Conservation (phyloP, 2,113 vertebrate species). For the Butorides virescens region DNA sequence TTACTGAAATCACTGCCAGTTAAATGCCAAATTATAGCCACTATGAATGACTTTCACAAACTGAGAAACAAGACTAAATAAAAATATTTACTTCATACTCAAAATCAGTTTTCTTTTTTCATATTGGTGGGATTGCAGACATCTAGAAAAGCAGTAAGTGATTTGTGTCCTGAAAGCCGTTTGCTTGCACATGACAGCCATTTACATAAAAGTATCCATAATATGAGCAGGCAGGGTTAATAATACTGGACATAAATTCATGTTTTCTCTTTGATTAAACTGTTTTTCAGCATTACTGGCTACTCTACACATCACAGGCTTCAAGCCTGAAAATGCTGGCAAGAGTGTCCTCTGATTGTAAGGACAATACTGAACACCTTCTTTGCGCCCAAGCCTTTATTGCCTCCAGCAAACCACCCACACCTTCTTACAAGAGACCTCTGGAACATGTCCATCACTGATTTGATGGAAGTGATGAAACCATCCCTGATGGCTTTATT, state of each 20-base stretch:
- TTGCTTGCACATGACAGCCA: not conserved
- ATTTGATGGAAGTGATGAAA: not conserved
- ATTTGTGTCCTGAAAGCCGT: not conserved
- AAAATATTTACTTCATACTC: not conserved
- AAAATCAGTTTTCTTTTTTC: not conserved
- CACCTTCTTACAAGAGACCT: not conserved
- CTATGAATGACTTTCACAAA: not conserved
- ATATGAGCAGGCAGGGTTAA: not conserved
- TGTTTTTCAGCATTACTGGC: not conserved
- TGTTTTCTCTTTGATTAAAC: not conserved
- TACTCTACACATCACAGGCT: not conserved
- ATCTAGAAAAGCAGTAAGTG: not conserved
- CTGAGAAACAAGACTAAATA: not conserved
- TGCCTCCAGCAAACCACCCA: not conserved
- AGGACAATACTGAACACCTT: not conserved
- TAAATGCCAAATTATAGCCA: not conserved
- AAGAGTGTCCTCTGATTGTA: not conserved
- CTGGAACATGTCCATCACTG: not conserved
- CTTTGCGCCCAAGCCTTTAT: fast-evolving
- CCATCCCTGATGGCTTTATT: not conserved
- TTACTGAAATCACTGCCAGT: not conserved
- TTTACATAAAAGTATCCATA: not conserved
- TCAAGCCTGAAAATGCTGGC: not conserved
- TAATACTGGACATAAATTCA: not conserved
- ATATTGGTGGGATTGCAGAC: not conserved